phyloP scores from a whole-genome alignment of 2,888 invertebrate species.

The Eupithecia dodoneata region DNA sequence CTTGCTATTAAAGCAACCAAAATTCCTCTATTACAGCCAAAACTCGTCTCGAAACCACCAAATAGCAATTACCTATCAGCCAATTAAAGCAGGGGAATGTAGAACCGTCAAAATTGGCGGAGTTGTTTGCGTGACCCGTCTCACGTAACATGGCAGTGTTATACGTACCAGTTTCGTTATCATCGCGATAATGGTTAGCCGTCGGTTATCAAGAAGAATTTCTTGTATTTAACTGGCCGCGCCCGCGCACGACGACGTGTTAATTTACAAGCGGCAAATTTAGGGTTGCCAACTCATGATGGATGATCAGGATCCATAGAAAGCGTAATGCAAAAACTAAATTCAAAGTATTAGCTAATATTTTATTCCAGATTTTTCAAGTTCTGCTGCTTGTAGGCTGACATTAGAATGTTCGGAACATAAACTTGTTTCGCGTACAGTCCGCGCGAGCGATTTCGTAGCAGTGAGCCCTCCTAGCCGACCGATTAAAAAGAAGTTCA shows the following conservation, averaged over 20 bases:
- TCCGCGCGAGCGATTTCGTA: too few species aligned
- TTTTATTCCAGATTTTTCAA: too few species aligned
- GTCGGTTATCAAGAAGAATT: constrained; percentile 49
- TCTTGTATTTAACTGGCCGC: constrained; percentile 44
- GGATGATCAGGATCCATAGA: background rate
- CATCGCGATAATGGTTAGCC: constrained; percentile 58
- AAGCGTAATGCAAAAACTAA: background rate
- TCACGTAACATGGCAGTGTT: constrained; percentile 62
- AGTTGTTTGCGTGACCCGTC: constrained; percentile 64
- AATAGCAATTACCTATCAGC: constrained; percentile 56
- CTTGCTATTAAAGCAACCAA: constrained; percentile 2
- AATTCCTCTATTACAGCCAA: constrained; percentile 6
- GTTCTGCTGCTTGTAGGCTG: too few species aligned
- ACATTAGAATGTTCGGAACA: too few species aligned
- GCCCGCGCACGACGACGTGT: constrained; percentile 40
- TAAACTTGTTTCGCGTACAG: too few species aligned
- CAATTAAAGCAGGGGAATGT: constrained; percentile 60
- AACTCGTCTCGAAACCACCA: constrained; percentile 45
- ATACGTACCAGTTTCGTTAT: constrained; percentile 63
- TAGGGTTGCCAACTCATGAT: constrained; percentile 23
- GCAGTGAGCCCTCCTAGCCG: too few species aligned
- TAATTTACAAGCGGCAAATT: constrained; percentile 33
- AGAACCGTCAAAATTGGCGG: constrained; percentile 60
- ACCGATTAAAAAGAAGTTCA: too few species aligned
- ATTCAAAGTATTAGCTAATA: background rate